Base-by-base conservation (phyloP, 2,797 vertebrate genomes). In the Sebastes hubbsi region DNA sequence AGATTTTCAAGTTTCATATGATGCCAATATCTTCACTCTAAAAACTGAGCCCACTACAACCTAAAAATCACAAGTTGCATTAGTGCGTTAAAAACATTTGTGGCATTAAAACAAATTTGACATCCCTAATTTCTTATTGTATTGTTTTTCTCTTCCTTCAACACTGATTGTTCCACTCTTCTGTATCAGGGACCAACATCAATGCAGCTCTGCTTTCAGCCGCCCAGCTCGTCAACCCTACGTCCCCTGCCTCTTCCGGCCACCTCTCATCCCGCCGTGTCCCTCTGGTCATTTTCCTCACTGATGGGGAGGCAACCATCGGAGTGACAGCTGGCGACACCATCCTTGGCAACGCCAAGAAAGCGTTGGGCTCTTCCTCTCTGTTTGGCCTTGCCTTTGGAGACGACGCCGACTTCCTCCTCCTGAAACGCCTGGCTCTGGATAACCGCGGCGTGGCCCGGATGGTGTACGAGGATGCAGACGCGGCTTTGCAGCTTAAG, bases 331-430 rank as follows among this genome's bases (percentile, higher is more conserved):
- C 93, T 0, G 89, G 94, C 2, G 94, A 94, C 56, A 87, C 86
- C 66, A 97, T 98, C 83, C 93, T 97, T 2, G 92, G 8, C 56
- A 97, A 97, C 3, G 93, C 96, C 29, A 94, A 80, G 64, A 93
- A 89, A 67, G 96, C 94, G 2, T 81, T 97, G 72, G 93, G 92
- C 22, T 82, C 90, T 0, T 87, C 95, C 16, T 95, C 96, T 3
- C 93, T 98, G 32, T 97, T 97, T 16, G 96, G 95, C 60, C 88
- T 98, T 10, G 97, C 96, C 24, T 98, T 98, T 30, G 97, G 97
- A 0, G 96, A 97, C 3, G 97, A 97, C 10, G 96, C 96, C 0
- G 96, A 97, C 90, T 96, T 97, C 67, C 94, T 95, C 3, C 92
- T 97, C 10, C 88, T 97, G 36, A 92, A 92, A 49, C 92, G 93